Evolutionary conservation across 1,140 invertebrate genomes (phyloP), one percentile per base, ranked within the genome.

Genomic region (Calliopsis andreniformis): DNA sequence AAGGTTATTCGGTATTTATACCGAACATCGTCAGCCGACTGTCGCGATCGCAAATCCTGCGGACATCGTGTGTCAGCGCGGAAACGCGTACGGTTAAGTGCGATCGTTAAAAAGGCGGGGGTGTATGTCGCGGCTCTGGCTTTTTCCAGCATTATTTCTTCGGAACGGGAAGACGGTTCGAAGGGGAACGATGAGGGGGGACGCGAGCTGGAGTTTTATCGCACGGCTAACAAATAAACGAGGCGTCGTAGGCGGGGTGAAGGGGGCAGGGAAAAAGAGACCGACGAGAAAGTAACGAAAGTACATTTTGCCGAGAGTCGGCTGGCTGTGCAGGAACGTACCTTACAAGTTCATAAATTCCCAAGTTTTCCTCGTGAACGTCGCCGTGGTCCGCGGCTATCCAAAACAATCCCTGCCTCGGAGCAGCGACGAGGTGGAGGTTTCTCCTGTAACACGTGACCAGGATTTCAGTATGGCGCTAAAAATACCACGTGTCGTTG

Each of bases 271-370:
- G 12, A 51, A 42, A 43, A 79, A 1, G 20, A 16, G 30, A 42
- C 67, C 66, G 28, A 35, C 78, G 81, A 70, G 82, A 83, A 83
- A 83, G 81, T 76, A 84, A 84, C 72, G 83, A 84, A 85, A 83
- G 78, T 71, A 78, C 75, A 68, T 72, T 84, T 85, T 84, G 78
- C 78, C 66, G 78, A 72, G 78, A 77, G 58, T 67, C 63, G 82
- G 77, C 72, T 80, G 78, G 77, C 56, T 69, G 64, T 55, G 69
- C 59, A 78, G 78, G 66, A 85, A 84, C 83, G 78, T 81, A 81
- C 82, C 82, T 81, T 78, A 78, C 83, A 76, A 84, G 83, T 84
- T 84, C 63, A 85, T 85, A 85, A 85, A 85, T 83, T 78, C 64
- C 66, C 0, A 30, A 55, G 73, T 80, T 84, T 84, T 66, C 81